These are phyloP conservation scores for Himalopsyche phryganea DNA, from an alignment of 1,140 invertebrate species.

Conservation along the genomic window DNA sequence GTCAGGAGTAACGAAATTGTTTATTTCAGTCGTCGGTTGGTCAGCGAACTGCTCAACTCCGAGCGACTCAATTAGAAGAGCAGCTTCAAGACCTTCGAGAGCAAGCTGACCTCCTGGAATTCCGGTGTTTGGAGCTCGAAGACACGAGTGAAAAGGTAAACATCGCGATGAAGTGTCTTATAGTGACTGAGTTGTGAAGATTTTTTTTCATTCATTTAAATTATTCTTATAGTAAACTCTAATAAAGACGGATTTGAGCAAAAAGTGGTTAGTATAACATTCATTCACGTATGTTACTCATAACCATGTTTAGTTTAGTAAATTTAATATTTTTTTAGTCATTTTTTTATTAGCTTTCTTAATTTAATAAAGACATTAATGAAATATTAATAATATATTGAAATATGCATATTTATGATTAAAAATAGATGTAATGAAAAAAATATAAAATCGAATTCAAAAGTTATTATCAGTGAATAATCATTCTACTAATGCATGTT, in stretches of 20 bases:
- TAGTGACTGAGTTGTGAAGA: slow-evolving; percentile 31
- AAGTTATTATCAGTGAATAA: no score
- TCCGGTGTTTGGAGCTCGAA: slow-evolving; percentile 57
- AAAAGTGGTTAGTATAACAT: no score
- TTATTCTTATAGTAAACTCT: no score
- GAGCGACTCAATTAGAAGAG: slow-evolving; percentile 52
- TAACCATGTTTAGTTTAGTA: no score
- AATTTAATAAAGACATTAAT: slow-evolving; percentile 1
- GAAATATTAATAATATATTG: not conserved
- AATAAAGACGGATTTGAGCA: no score
- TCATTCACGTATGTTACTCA: no score
- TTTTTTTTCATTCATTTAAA: not conserved
- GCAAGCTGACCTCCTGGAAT: slow-evolving; percentile 59
- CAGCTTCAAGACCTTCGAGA: slow-evolving; percentile 56
- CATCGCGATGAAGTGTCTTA: slow-evolving; percentile 24
- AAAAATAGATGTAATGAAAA: not conserved
- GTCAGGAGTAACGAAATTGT: not conserved
- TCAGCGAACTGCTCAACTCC: slow-evolving; percentile 33
- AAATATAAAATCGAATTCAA: no score
- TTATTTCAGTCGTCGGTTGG: slow-evolving; percentile 25
- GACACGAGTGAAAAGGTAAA: slow-evolving; percentile 42
- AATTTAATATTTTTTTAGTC: no score
- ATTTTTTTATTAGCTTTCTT: not conserved
- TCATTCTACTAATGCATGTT: not conserved
- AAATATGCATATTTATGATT: not conserved